Percentiles rank a stretch among this genome's conserved stretches.
Conservation (phyloP, 2,888 invertebrate genomes). For the Acanthosepion pharaonis region DNA sequence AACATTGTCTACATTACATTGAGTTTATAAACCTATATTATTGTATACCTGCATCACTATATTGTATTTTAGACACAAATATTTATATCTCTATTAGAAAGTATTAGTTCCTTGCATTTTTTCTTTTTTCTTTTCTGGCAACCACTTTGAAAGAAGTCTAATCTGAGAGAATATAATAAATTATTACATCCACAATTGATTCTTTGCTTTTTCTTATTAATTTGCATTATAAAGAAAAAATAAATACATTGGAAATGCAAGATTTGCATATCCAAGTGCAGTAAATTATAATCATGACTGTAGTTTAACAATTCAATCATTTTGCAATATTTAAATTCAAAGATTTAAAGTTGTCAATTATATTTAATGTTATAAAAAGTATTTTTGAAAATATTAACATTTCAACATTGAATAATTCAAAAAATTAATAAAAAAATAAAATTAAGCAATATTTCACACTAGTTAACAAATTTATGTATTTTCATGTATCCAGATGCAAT, state of each 20-base stretch:
- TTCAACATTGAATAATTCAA: constrained; percentile 15
- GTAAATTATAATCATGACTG: neutral
- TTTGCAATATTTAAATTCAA: constrained; percentile 5
- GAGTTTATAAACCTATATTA: too few relatives aligned
- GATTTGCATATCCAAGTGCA: neutral
- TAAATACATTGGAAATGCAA: neutral
- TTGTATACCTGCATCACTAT: neutral
- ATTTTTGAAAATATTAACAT: neutral
- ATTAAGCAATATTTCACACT: neutral
- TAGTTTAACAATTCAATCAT: neutral
- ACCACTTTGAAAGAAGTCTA: neutral
- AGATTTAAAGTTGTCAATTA: neutral
- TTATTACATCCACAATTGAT: neutral
- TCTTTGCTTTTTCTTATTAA: neutral
- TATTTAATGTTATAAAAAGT: neutral
- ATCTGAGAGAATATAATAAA: neutral
- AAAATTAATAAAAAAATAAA: neutral
- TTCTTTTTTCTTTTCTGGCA: too few relatives aligned
- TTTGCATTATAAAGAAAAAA: too few relatives aligned
- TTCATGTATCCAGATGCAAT: neutral
- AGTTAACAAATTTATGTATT: neutral
- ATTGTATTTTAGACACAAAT: neutral
- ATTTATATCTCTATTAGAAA: too few relatives aligned
- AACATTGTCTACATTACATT: too few relatives aligned
- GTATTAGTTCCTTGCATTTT: too few relatives aligned